Conservation (phyloP, 2,113 vertebrate genomes). For the Bubalus kerabau region DNA sequence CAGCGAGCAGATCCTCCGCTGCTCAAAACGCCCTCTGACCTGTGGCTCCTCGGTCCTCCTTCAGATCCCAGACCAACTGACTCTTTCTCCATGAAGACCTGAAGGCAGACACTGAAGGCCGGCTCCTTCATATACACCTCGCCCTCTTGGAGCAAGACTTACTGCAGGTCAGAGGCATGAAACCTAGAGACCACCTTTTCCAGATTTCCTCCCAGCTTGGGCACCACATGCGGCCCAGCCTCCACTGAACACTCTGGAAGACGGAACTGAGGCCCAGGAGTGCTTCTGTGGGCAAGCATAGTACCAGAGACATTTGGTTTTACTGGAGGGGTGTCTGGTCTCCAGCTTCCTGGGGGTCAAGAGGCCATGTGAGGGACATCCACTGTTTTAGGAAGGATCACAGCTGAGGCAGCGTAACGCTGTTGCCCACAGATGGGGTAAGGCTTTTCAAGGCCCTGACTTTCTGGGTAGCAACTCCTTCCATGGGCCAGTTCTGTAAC, state of each 20-base stretch:
- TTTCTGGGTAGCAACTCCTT: background rate
- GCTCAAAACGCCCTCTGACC: background rate
- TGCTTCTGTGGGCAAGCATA: background rate
- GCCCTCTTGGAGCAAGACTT: background rate
- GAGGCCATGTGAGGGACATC: background rate
- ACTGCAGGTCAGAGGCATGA: too few relatives aligned
- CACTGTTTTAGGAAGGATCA: too few relatives aligned
- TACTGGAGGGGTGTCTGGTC: background rate
- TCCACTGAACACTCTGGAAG: background rate
- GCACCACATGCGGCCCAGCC: background rate
- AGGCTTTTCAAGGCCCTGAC: background rate
- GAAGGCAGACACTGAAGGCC: background rate
- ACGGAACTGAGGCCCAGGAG: background rate
- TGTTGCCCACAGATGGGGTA: background rate
- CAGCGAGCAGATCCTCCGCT: background rate
- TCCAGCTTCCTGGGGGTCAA: background rate
- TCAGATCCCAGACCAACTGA: background rate
- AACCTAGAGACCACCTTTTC: background rate
- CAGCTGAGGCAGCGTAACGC: background rate
- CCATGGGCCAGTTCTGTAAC: background rate
- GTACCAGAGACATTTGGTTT: background rate
- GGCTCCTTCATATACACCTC: background rate
- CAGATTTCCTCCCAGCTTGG: background rate
- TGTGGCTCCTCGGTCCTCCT: background rate
- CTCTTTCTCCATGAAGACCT: background rate